Evolutionary conservation across 1,140 invertebrate genomes (phyloP).

Genomic region (Drosophila murphyi): DNA sequence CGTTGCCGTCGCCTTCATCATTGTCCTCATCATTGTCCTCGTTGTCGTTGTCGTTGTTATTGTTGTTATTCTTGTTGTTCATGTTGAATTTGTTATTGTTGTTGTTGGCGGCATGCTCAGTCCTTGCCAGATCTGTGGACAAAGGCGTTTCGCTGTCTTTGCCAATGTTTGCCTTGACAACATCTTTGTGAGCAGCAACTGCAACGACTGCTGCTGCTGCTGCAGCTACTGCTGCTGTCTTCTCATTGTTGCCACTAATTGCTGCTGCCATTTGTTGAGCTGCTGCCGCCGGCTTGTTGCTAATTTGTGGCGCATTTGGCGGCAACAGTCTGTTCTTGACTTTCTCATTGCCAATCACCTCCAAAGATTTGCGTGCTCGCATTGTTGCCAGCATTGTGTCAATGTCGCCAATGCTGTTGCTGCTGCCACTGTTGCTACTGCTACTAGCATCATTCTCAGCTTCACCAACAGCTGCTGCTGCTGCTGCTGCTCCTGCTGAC

Average conservation of each 20-base stretch:
- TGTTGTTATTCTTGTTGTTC: neutral
- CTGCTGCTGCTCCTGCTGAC: conserved; percentile 25
- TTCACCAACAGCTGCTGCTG: conserved; percentile 23
- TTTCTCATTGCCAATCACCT: conserved; percentile 51
- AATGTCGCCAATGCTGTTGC: conserved; percentile 33
- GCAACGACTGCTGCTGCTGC: conserved; percentile 30
- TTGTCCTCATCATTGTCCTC: conserved; percentile 38
- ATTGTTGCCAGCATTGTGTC: conserved; percentile 51
- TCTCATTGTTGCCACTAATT: conserved; percentile 61
- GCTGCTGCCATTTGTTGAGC: conserved; percentile 55
- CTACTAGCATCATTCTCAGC: conserved; percentile 46
- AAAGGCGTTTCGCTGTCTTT: conserved; percentile 21
- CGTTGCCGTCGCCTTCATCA: conserved; percentile 15
- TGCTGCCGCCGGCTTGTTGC: conserved; percentile 67
- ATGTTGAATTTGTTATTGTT: neutral
- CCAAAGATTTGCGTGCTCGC: conserved; percentile 73
- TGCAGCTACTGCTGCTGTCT: conserved; percentile 39
- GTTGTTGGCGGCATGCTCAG: conserved; percentile 21
- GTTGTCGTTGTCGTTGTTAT: conserved; percentile 24
- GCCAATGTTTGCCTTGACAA: conserved; percentile 40
- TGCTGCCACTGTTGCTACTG: conserved; percentile 21
- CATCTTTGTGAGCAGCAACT: conserved; percentile 34
- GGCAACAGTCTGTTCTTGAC: conserved; percentile 48
- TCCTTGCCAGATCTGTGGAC: conserved; percentile 33
- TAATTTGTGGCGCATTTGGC: conserved; percentile 77